Conservation (phyloP, 1,140 invertebrate genomes). For the Copidosoma floridanum region DNA sequence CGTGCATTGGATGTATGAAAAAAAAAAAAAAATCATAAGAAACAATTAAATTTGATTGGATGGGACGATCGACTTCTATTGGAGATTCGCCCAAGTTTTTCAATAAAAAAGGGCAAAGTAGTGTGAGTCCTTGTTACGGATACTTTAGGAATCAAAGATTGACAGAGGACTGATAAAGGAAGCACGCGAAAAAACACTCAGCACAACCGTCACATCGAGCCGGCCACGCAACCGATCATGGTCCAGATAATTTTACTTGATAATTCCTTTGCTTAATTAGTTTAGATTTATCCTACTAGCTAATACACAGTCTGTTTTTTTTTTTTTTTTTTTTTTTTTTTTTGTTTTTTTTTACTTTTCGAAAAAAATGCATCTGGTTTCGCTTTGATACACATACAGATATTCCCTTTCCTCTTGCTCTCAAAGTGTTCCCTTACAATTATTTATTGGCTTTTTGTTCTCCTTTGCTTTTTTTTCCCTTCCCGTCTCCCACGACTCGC, state of each 20-base stretch:
- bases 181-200: conserved; percentile 45
- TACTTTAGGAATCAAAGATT: neutral
- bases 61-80: no score
- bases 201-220: conserved; percentile 56
- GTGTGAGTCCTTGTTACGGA: neutral
- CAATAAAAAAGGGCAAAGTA: conserved; percentile 2
- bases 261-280: conserved; percentile 15
- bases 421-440: neutral
- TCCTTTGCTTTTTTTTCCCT: conserved; percentile 23
- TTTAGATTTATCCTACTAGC: conserved; percentile 43
- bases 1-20: no score
- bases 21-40: no score
- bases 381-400: conserved; percentile 36
- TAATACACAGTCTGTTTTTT: conserved; percentile 54
- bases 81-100: no score
- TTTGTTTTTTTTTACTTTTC: no score
- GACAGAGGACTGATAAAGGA: conserved; percentile 45
- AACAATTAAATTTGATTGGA: no score
- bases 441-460: conserved; percentile 15
- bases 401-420: conserved; percentile 32
- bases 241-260: conserved; percentile 41
- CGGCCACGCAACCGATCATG: conserved; percentile 48
- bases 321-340: no score
- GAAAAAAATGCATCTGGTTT: conserved; percentile 31
- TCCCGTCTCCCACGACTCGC: conserved; percentile 19